Percentiles rank a stretch among this genome's conserved stretches.
Conservation (phyloP, 30 jellyfish, hydroid and myxozoan genomes). For the Rhopilema esculentum region DNA sequence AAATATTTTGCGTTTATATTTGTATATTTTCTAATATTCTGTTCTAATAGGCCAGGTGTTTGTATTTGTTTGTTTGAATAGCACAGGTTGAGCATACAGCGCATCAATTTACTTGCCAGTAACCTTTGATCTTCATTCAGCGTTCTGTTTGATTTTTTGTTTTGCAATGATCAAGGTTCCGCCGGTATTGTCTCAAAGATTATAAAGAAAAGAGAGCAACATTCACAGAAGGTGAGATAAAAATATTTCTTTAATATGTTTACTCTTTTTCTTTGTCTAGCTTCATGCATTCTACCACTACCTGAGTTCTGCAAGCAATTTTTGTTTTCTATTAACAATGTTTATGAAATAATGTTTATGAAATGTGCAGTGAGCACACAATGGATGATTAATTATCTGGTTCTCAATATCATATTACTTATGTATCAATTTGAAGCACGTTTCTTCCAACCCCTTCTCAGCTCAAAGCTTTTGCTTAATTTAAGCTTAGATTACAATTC, state of each 20-base stretch:
- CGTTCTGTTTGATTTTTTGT: not conserved
- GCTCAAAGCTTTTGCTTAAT: not conserved
- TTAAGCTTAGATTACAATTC: too few species aligned
- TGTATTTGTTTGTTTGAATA: slow-evolving; percentile 32
- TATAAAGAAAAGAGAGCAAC: slow-evolving; percentile 10
- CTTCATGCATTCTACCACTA: not conserved
- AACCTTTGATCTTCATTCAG: slow-evolving; percentile 45
- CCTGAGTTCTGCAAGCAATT: not conserved
- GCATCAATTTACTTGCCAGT: slow-evolving; percentile 9
- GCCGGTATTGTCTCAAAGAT: slow-evolving; percentile 26
- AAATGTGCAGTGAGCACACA: slow-evolving; percentile 29
- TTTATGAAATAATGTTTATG: slow-evolving; percentile 21
- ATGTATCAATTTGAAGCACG: not conserved
- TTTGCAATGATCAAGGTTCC: not conserved
- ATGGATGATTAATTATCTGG: not conserved
- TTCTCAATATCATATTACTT: not conserved
- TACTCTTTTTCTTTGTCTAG: not conserved
- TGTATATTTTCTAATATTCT: slow-evolving; percentile 25
- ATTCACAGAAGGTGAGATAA: not conserved
- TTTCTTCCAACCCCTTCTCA: too few species aligned
- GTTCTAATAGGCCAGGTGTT: slow-evolving; percentile 20
- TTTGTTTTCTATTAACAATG: too few species aligned
- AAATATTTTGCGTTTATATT: not conserved
- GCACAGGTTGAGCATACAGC: not conserved
- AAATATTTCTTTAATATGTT: not conserved